Base-by-base conservation (phyloP, 2,113 vertebrate species). In the Sander lucioperca region DNA sequence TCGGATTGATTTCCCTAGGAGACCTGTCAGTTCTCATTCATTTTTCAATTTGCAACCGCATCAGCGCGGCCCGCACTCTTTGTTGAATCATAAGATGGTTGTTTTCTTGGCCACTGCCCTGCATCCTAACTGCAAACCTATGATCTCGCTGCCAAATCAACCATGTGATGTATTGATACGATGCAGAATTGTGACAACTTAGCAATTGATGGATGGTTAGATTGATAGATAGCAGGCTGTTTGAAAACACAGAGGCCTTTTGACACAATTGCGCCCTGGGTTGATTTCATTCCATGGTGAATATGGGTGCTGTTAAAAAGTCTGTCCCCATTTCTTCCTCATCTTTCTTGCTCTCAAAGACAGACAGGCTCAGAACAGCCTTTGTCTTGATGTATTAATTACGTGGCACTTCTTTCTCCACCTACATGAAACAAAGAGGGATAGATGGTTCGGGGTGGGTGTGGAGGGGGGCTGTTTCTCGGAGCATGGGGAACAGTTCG, bases 21-120 rank as follows among this genome's bases (percentile, higher is more conserved):
- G 89, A 86, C 89, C 63, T 90, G 92, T 94, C 93, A 85, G 72
- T 83, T 95, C 81, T 93, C 86, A 89, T 94, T 93, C 89, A 94
- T 91, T 86, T 91, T 93, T 92, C 91, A 93, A 93, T 94, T 92
- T 93, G 86, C 92, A 94, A 88, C 77, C 74, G 85, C 85, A 67
- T 88, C 89, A 82, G 80, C n/a, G 23, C 57, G 12, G 43, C 82
- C 74, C 16, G 0, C 70, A 74, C 86, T 77, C 87, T 85, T 87
- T 90, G 86, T 85, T 76, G 82, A 91, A 87, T 88, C 74, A 89
- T 88, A 87, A 92, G 91, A 88, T 81, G 85, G 69, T 50, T 68
- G 65, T 79, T 89, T 90, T 88, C 82, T 86, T 86, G 87, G 86
- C 86, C 86, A 53, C 65, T 14, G 76, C 84, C 79, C 86, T 14